Base-by-base conservation (phyloP, 2,888 invertebrate species). In the Hesperia comma region DNA sequence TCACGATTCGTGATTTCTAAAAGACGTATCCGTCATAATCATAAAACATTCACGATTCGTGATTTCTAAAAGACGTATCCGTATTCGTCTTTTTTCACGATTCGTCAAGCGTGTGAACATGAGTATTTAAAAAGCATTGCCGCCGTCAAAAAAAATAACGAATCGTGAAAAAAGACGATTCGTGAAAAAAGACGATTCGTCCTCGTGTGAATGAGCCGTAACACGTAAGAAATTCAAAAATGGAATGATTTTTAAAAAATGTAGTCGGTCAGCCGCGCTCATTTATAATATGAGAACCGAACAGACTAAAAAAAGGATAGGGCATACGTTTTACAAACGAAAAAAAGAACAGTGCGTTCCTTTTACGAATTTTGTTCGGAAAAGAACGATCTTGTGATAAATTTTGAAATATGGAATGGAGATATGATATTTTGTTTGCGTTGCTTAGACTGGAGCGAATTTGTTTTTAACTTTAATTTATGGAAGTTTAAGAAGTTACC, bases 331-430 rank as follows among this genome's bases (percentile, higher is more conserved):
- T 86, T 87, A 86, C 80, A 80, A 81, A 75, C 73, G 76, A 79
- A 80, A 73, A 75, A 72, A 75, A 73, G 77, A 75, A 76, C 73
- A 72, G 67, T 72, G 73, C 77, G 72, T 76, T 77, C 79, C 85
- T 81, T 84, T 86, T 87, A 86, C 80, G 85, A 84, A 85, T 90
- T 90, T 90, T 84, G 87, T 88, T 88, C 87, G 86, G 85, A 92
- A 90, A 91, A 84, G 87, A 84, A 86, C 84, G 90, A 90, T 92
- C 86, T 79, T 75, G 87, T 85, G 91, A 91, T 92, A 92, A 92
- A 91, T 91, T 88, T 90, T 92, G 89, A 90, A 91, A 89, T 92
- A 90, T 90, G 88, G 88, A 87, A 86, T 86, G 86, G 85, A 86
- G 88, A 88, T 87, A 79, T 82, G 83, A 84, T 86, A 79, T 82